These are phyloP conservation scores for Choloepus didactylus DNA, from an alignment of 2,797 vertebrate genomes.

Conservation along the genomic window DNA sequence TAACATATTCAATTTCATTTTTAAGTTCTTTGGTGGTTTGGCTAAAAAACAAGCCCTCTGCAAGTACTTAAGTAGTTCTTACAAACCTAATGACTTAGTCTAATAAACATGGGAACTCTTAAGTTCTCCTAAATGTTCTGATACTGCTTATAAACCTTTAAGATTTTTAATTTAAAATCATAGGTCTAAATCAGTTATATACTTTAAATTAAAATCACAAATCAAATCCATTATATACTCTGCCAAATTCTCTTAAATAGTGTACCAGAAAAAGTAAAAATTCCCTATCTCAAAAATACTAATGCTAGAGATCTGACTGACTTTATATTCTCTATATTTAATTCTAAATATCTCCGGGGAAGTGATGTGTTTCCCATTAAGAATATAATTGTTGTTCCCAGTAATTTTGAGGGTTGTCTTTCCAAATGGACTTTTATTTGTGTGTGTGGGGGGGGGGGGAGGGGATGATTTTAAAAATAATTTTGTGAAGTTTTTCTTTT, in stretches of 20 bases:
- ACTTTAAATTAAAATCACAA: conserved; percentile 41
- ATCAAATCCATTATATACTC: neutral
- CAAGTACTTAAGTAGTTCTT: conserved; percentile 13
- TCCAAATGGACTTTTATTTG: neutral
- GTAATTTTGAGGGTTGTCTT: neutral
- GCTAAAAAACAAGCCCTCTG: conserved; percentile 34
- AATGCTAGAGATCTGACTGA: neutral
- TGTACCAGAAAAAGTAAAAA: neutral
- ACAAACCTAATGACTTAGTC: neutral
- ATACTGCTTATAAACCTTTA: neutral
- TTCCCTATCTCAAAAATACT: neutral
- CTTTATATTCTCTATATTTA: neutral
- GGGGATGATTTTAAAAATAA: neutral
- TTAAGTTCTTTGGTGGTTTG: neutral
- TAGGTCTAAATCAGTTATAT: neutral
- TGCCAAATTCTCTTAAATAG: neutral
- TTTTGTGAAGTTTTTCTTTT: no score
- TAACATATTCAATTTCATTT: neutral
- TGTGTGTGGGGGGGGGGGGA: no score
- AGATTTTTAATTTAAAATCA: conserved; percentile 22
- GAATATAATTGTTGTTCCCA: neutral
- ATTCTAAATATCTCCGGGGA: neutral
- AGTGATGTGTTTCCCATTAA: neutral
- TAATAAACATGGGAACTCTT: neutral
- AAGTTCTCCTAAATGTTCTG: conserved; percentile 13